phyloP scores from a whole-genome alignment of 2,113 vertebrate genomes.

The Chinchilla lanigera region DNA sequence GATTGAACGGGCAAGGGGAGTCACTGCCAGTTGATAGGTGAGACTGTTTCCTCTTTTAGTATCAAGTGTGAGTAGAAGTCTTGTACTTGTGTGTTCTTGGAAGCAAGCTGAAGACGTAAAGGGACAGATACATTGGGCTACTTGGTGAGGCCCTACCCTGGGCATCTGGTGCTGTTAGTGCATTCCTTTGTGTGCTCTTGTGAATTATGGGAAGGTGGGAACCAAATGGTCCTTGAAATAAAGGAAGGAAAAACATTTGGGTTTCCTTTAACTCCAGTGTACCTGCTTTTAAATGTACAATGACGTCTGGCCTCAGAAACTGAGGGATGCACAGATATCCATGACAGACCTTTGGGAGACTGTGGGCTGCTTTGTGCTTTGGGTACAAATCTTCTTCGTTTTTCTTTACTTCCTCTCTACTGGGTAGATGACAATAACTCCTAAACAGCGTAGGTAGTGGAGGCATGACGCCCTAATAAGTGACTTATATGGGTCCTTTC shows the following conservation, averaged over 20 bases:
- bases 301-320: not conserved
- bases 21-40: rapidly evolving
- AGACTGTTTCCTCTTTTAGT: not conserved
- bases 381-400: not conserved
- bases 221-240: not conserved
- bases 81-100: not conserved
- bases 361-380: not conserved
- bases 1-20: not conserved
- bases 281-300: not conserved
- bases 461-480: not conserved
- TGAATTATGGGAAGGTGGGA: not conserved
- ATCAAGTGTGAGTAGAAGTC: not conserved
- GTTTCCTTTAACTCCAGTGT: not conserved
- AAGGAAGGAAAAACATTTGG: not conserved
- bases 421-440: not conserved
- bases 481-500: not conserved
- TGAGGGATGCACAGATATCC: not conserved
- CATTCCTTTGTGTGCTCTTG: not conserved
- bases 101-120: not conserved
- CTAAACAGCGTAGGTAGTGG: not conserved
- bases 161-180: not conserved
- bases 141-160: not conserved
- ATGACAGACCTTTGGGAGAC: not conserved
- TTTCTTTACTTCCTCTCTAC: not conserved
- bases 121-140: too few species aligned